These are phyloP conservation scores for Drosophila tropicalis DNA, from an alignment of 1,140 invertebrate species.

Conservation along the genomic window DNA sequence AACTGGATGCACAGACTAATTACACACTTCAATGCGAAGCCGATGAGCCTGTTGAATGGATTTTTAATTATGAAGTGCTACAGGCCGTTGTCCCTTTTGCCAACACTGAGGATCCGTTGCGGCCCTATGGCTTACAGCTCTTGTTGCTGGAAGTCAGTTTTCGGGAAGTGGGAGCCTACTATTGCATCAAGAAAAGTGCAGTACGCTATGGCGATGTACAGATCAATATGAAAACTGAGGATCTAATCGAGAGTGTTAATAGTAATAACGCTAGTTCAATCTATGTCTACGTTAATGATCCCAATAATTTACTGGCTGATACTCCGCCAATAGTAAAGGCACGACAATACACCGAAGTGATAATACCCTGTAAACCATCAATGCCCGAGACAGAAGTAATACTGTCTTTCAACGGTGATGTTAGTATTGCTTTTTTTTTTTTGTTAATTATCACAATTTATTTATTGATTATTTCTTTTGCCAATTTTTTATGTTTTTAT, in stretches of 20 bases:
- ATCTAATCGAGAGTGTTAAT: conserved; percentile 81
- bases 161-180: conserved; percentile 86
- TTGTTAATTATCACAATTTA: background rate
- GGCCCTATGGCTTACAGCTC: conserved; percentile 82
- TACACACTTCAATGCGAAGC: conserved; percentile 84
- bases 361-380: conserved; percentile 88
- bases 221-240: conserved; percentile 66
- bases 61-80: conserved; percentile 58
- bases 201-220: background rate
- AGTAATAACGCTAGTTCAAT: conserved; percentile 84
- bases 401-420: conserved; percentile 82
- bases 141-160: conserved; percentile 82
- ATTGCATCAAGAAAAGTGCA: conserved; percentile 83
- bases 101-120: conserved; percentile 66
- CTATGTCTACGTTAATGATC: conserved; percentile 88
- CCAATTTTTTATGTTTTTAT: background rate
- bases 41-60: conserved; percentile 84
- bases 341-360: conserved; percentile 82
- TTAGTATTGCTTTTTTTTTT: conserved; percentile 28
- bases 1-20: conserved; percentile 83
- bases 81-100: conserved; percentile 15
- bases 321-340: conserved; percentile 76
- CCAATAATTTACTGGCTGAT: conserved; percentile 84
- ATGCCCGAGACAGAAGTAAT: conserved; percentile 86
- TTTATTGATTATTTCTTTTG: background rate